Evolutionary conservation across 2,113 vertebrate species (phyloP).

Genomic region (Eidolon helvum): DNA sequence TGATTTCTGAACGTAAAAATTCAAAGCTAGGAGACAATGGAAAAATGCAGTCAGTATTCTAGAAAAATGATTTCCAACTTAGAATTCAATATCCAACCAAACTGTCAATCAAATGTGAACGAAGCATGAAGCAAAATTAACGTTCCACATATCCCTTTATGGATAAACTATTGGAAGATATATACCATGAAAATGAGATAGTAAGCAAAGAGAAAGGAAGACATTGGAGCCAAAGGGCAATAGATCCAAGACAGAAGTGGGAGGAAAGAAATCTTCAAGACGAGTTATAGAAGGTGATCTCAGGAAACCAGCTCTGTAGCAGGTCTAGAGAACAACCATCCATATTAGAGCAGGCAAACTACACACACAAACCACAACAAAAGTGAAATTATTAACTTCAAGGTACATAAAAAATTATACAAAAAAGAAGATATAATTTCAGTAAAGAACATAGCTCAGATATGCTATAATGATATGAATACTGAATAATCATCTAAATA

Average conservation of each 20-base stretch:
- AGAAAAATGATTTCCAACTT: background rate
- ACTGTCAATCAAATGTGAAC: background rate
- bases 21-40: background rate
- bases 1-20: background rate
- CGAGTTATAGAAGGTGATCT: background rate
- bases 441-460: background rate
- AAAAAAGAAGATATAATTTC: background rate
- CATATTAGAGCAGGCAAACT: background rate
- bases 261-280: background rate
- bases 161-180: background rate
- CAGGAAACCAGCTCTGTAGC: background rate
- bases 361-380: background rate
- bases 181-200: background rate
- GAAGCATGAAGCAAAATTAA: background rate
- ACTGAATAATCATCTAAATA: background rate
- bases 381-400: background rate
- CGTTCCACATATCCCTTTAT: accelerated
- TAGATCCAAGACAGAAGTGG: background rate
- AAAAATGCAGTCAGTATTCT: background rate
- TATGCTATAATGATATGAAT: background rate
- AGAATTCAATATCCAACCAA: background rate
- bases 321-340: background rate
- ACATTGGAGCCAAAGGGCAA: background rate
- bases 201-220: background rate
- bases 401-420: background rate